Base-by-base conservation (phyloP, 2,797 vertebrate species). In the Huso huso region DNA sequence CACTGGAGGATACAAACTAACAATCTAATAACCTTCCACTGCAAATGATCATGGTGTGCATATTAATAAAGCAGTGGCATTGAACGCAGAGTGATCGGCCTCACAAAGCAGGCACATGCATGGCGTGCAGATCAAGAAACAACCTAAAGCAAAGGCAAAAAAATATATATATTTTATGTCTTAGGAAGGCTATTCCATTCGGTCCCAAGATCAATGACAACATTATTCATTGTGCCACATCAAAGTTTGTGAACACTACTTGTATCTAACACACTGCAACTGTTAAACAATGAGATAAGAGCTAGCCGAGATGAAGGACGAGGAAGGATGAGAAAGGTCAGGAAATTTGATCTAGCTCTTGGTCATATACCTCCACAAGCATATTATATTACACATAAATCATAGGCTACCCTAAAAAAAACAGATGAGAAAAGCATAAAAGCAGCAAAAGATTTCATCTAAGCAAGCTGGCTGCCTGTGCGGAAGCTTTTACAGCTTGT, bases 1-100 rank as follows among this genome's bases (percentile, higher is more conserved):
- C 91, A 89, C 89, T 91, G 89, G 90, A 93, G 92, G 92, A 90
- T 89, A 89, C 88, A 88, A 89, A 93, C 91, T 91, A 91, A 90
- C 91, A 92, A 91, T 87, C 91, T 92, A 94, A 94, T 93, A 93
- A 93, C 91, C 77, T 88, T 87, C 88, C 78, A 77, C 79, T 71
- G 77, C 81, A 89, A 86, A 85, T 80, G 77, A 78, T 88, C 90
- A 90, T 87, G 84, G 88, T 84, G 85, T 82, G 89, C 90, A 91
- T 89, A 89, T 90, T 89, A 90, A 90, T 87, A 79, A 79, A 85
- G 80, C 76, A 8, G 79, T 7, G 9, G 61, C 51, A 57, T 77
- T 77, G 76, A 82, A 77, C 81, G 77, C 65, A 70, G 73, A 81
- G 77, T 49, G 74, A 73, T 77, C 60, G 75, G 78, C 80, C 81